A percentile compares a stretch with the other conserved stretches of the same genome.
These are phyloP conservation scores for Bostrychus sinensis DNA, from an alignment of 2,113 vertebrate species.

Conservation along the genomic window DNA sequence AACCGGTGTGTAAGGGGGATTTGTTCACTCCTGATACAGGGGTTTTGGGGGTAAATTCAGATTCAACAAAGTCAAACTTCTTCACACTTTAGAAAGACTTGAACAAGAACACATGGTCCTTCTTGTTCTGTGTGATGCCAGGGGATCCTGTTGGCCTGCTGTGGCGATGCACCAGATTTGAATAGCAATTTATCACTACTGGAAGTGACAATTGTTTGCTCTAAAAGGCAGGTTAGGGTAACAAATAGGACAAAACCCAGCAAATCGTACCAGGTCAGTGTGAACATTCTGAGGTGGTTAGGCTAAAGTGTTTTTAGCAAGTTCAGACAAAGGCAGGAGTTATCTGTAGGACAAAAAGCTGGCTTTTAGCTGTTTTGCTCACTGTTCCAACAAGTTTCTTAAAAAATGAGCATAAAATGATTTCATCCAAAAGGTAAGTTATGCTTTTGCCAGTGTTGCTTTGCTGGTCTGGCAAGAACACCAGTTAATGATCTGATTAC, in stretches of 20 bases:
- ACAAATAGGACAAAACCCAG: background rate
- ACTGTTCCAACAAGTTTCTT: too few species aligned
- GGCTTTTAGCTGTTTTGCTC: too few species aligned
- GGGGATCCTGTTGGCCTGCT: background rate
- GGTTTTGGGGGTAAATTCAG: slow-evolving; percentile 21
- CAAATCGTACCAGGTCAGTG: background rate
- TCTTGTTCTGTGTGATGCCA: background rate
- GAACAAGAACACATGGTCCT: background rate
- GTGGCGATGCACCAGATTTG: background rate
- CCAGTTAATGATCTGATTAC: too few species aligned
- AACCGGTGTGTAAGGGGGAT: slow-evolving; percentile 25
- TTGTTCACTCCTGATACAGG: slow-evolving; percentile 39
- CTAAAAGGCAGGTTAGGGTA: background rate
- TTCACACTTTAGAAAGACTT: background rate
- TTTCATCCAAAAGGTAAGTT: too few species aligned
- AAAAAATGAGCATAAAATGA: too few species aligned
- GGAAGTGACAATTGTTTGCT: too few species aligned
- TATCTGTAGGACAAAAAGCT: background rate
- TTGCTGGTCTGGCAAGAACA: too few species aligned
- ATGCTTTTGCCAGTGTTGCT: too few species aligned
- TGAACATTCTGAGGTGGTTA: background rate
- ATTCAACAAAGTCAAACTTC: slow-evolving; percentile 23
- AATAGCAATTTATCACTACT: background rate
- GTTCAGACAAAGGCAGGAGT: background rate
- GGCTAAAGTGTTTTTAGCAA: too few species aligned